Evolutionary conservation across 30 jellyfish, hydroid and myxozoan species (phyloP), one percentile per base, ranked within the genome.

Genomic region (Catostylus mosaicus): DNA sequence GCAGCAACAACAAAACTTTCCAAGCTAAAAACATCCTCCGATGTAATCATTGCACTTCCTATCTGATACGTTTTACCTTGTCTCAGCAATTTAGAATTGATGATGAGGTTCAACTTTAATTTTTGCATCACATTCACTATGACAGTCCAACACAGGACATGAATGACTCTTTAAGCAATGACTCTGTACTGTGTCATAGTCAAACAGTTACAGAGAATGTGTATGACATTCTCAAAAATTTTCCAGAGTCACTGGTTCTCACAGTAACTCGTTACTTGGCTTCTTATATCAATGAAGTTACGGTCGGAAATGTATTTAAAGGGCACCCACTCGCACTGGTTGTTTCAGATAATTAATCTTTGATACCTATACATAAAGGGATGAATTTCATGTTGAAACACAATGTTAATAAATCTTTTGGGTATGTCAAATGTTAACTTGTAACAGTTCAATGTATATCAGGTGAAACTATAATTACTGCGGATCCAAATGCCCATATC

Each of bases 341-440:
- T 23, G 43, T 29, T 20, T 32, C 43, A 22, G 74, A 26, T 29
- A 35, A 61, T 35, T 35, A 29, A 61, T 22, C n/a, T 61, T 23
- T 20, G 45, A 20, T 20, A 16, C 40, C 74, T 1, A 29, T 61
- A 10, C 22, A 68, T 10, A 68, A 33, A 18, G 64, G 80, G 6
- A 68, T 68, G 64, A 38, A 24, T 19, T 30, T 72, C 22, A 72
- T 72, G 37, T 30, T 43, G 10, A 72, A 69, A 2, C 19, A 36
- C 7, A 72, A 72, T 40, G 22, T 23, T 11, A 72, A 72, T 30
- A 72, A 72, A 47, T 1, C 47, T 0, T 7, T 72, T 6, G 84
- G 84, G 1, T 72, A 38, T 40, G 84, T 72, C 6, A 72, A 72
- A 38, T 69, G 84, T 0, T 70, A 72, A 29, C 0, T 72, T 6